These are phyloP conservation scores for Sylvia borin DNA, from an alignment of 2,797 vertebrate species.

Conservation along the genomic window DNA sequence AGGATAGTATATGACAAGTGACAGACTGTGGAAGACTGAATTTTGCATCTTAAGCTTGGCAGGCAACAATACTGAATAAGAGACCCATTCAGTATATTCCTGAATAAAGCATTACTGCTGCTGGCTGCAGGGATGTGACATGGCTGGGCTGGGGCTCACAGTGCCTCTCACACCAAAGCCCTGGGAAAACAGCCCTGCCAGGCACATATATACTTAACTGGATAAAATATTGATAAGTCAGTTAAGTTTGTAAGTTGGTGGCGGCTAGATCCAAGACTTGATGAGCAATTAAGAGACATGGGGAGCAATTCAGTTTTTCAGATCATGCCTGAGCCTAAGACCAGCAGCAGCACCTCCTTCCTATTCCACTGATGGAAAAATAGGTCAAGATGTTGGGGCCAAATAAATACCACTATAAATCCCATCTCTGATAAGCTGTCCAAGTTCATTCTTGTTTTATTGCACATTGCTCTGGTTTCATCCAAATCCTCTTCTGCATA, in stretches of 20 bases:
- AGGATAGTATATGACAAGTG: not conserved
- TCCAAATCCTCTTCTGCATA: not conserved
- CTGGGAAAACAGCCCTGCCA: not conserved
- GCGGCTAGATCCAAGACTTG: not conserved
- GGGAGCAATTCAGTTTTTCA: not conserved
- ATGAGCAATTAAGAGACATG: not conserved
- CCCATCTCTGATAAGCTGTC: not conserved
- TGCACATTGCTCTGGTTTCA: constrained; percentile 23
- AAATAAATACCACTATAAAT: not conserved
- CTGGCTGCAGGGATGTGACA: not conserved
- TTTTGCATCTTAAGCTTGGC: not conserved
- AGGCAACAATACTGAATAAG: not conserved
- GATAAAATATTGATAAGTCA: not conserved
- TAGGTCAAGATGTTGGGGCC: not conserved
- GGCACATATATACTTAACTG: not conserved
- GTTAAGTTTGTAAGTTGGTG: not conserved
- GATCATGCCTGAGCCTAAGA: rapidly evolving
- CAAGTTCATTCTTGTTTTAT: constrained; percentile 36
- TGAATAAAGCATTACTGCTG: not conserved
- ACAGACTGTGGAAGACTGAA: constrained; percentile 17
- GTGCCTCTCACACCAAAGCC: not conserved
- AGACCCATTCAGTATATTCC: not conserved
- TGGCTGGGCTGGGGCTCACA: not conserved
- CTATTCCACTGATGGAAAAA: not conserved
- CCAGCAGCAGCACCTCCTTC: not conserved